A percentile compares a stretch with the other conserved stretches of the same genome.
These are phyloP conservation scores for Steinernema carpocapsae DNA, from an alignment of 2,888 invertebrate species.

Conservation along the genomic window DNA sequence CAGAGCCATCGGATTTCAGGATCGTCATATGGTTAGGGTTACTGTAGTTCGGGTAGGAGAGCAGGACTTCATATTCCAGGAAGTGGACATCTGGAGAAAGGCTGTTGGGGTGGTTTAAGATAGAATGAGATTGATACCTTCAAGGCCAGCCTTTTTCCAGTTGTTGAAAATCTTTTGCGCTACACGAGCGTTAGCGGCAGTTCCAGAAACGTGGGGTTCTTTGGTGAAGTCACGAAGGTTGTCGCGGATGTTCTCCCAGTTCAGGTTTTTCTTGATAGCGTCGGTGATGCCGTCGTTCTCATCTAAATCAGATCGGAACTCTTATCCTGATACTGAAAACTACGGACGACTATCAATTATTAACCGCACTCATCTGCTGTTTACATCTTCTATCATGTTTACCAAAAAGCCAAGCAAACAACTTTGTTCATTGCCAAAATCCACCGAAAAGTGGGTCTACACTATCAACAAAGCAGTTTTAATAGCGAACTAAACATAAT, in stretches of 20 bases:
- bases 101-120: background rate
- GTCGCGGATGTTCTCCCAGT: constrained; percentile 56
- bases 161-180: constrained; percentile 61
- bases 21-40: constrained; percentile 58
- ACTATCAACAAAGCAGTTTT: too few species aligned
- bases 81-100: constrained; percentile 46
- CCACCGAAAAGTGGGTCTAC: too few species aligned
- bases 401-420: too few species aligned
- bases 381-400: too few species aligned
- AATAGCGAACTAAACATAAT: too few species aligned
- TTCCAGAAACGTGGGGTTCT: constrained; percentile 65
- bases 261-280: constrained; percentile 59
- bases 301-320: too few species aligned
- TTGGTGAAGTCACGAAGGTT: constrained; percentile 50
- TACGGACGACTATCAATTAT: too few species aligned
- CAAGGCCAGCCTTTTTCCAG: constrained; percentile 61
- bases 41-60: constrained; percentile 65
- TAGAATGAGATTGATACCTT: constrained; percentile 42
- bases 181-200: constrained; percentile 60
- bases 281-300: constrained; percentile 46
- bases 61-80: constrained; percentile 63
- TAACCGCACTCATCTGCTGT: too few species aligned
- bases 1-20: constrained; percentile 38
- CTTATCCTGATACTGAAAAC: too few species aligned
- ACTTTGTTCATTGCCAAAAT: too few species aligned